Evolutionary conservation across 1,140 invertebrate species (phyloP).

Genomic region (Bombus confusus): DNA sequence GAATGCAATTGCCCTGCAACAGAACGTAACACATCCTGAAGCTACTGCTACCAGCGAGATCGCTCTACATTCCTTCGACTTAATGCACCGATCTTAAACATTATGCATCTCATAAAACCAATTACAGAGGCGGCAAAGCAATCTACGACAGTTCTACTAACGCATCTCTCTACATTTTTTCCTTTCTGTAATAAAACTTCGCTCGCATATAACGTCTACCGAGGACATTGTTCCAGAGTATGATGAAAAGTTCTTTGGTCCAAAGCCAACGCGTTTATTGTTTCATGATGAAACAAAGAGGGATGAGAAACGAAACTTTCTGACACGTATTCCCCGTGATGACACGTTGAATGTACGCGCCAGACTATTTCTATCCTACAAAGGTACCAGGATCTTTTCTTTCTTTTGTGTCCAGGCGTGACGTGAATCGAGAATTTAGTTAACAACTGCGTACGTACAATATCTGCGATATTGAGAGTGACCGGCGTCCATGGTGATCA

Average conservation of each 20-base stretch:
- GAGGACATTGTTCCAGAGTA: background rate
- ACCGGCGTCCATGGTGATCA: slow-evolving; percentile 77
- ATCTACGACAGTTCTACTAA: background rate
- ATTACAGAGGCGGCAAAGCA: background rate
- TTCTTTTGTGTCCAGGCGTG: background rate
- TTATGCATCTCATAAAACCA: background rate
- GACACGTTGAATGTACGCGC: slow-evolving; percentile 15
- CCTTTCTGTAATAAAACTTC: background rate
- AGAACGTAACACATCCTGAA: background rate
- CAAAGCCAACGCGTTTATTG: slow-evolving; percentile 45
- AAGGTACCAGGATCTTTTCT: slow-evolving; percentile 16
- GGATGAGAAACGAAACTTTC: slow-evolving; percentile 53
- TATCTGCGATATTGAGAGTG: slow-evolving; percentile 74
- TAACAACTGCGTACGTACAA: slow-evolving; percentile 69
- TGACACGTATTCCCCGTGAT: slow-evolving; percentile 30
- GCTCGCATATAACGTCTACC: background rate
- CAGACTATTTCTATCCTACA: slow-evolving; percentile 25
- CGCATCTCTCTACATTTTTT: background rate
- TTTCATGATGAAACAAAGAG: slow-evolving; percentile 24
- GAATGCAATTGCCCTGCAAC: slow-evolving; percentile 78
- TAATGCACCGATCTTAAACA: background rate
- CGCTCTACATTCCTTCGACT: background rate
- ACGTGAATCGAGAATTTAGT: background rate
- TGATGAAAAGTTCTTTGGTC: background rate
- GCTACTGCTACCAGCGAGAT: background rate